Base-by-base conservation (phyloP, 2,888 invertebrate species). In the Sinhomidia bicolor region DNA sequence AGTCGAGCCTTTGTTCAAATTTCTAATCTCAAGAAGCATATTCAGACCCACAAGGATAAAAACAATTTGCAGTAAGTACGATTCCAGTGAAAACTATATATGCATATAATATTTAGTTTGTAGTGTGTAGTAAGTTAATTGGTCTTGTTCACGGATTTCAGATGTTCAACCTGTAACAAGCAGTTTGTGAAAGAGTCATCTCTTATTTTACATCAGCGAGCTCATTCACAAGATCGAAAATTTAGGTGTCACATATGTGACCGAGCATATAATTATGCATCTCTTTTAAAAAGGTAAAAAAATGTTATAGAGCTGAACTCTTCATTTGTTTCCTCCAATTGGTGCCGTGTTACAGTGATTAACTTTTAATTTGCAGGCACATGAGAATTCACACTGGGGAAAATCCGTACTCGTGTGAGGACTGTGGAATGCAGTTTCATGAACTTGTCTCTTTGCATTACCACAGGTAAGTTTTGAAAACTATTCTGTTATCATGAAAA, bases 261-360 rank as follows among this genome's bases (percentile, higher is more conserved):
- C 65, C 88, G 91, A 29, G 92, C 92, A 9, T 92, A 92, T 44
- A 92, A 92, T 32, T 92, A 92, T 79, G 90, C 91, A n/a, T 91
- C 92, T 6, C 87, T 92, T 41, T 86, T 92, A 5, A 92, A 91
- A 89, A 68, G 92, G 90, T 88, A 89, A 89, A n/a, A n/a, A n/a
- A n/a, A n/a, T n/a, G n/a, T n/a, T n/a, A n/a, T n/a, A n/a, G n/a
- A n/a, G n/a, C n/a, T n/a, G n/a, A n/a, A n/a, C n/a, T n/a, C n/a
- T n/a, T n/a, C n/a, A n/a, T n/a, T n/a, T n/a, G n/a, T n/a, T n/a
- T n/a, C n/a, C n/a, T n/a, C n/a, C n/a, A n/a, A n/a, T n/a, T n/a
- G n/a, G n/a, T n/a, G n/a, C n/a, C n/a, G n/a, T n/a, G n/a, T n/a
- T n/a, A n/a, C n/a, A n/a, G n/a, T n/a, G n/a, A n/a, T n/a, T n/a